A percentile compares a stretch with the other conserved stretches of the same genome.
Conservation (phyloP, 1,140 invertebrate species). For the Sycophaga agraensis region DNA sequence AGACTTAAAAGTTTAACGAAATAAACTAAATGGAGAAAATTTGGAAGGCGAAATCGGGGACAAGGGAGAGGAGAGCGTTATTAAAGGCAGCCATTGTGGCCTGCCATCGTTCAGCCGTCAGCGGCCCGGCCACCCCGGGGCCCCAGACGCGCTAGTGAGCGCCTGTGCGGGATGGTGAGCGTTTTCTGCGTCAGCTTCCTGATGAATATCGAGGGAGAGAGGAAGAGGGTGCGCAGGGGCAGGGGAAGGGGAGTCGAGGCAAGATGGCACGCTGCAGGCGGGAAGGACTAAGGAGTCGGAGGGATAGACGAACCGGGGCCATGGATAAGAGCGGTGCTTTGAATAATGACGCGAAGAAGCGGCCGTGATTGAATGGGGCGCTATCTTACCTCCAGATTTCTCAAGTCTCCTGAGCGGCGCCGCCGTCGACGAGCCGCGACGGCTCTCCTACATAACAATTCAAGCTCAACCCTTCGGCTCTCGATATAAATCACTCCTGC, state of each 20-base stretch:
- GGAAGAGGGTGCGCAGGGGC: conserved; percentile 12
- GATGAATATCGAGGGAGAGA: conserved; percentile 23
- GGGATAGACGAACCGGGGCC: too few species aligned
- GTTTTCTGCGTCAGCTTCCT: conserved; percentile 25
- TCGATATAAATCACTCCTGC: conserved; percentile 18
- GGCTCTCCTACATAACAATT: conserved; percentile 10
- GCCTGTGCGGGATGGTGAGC: neutral
- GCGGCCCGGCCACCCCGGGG: neutral
- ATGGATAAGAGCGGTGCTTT: conserved; percentile 37
- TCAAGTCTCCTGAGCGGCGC: conserved; percentile 16
- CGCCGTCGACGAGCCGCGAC: neutral
- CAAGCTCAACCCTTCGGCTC: neutral
- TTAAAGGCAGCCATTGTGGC: conserved; percentile 13
- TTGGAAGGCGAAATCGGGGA: too few species aligned
- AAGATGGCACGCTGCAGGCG: neutral
- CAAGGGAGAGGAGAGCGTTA: conserved; percentile 1
- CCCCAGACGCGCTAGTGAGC: too few species aligned
- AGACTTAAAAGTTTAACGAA: too few species aligned
- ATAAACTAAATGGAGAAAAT: too few species aligned
- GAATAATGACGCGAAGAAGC: conserved; percentile 31
- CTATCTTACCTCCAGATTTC: conserved; percentile 31
- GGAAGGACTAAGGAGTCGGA: conserved; percentile 33
- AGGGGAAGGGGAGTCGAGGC: conserved; percentile 13
- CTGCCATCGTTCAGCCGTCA: neutral
- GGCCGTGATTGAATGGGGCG: conserved; percentile 28